Percentiles rank a stretch among this genome's conserved stretches.
Conservation (phyloP, 2,888 invertebrate species). For the Drosophila flavopinicola region DNA sequence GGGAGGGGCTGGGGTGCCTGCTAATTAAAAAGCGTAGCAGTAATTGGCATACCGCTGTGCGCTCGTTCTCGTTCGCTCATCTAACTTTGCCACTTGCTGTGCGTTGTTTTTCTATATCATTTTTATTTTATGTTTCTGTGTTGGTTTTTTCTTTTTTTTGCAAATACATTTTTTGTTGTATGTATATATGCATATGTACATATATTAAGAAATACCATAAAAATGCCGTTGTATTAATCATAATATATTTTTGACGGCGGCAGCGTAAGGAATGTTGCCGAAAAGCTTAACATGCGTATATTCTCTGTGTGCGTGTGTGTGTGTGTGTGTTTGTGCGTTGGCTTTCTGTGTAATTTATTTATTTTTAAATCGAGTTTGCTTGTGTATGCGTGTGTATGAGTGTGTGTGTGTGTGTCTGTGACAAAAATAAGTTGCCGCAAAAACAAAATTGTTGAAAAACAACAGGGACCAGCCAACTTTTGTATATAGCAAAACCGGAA, state of each 20-base stretch:
- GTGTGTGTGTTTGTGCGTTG: constrained; percentile 36
- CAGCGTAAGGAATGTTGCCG: constrained; percentile 59
- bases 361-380: constrained; percentile 73
- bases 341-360: constrained; percentile 75
- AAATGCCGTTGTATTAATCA: constrained; percentile 75
- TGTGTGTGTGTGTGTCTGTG: constrained; percentile 44
- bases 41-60: constrained; percentile 76
- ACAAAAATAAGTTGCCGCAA: constrained; percentile 74
- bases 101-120: constrained; percentile 19
- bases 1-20: constrained; percentile 26
- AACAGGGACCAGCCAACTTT: constrained; percentile 57
- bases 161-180: constrained; percentile 2
- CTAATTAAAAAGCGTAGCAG: constrained; percentile 77
- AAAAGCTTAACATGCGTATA: constrained; percentile 50
- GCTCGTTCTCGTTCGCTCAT: constrained; percentile 22
- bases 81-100: constrained; percentile 62
- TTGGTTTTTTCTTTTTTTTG: constrained; percentile 31
- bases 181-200: not conserved
- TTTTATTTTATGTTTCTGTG: constrained; percentile 12
- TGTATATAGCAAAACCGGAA: constrained; percentile 69
- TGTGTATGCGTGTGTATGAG: constrained; percentile 32
- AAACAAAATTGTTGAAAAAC: constrained; percentile 66
- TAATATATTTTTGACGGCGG: constrained; percentile 69
- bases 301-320: constrained; percentile 14
- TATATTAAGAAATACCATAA: constrained; percentile 61